Percentiles rank a stretch among this genome's conserved stretches.
Conservation (phyloP, 2,888 invertebrate species). For the Euclidia mi region DNA sequence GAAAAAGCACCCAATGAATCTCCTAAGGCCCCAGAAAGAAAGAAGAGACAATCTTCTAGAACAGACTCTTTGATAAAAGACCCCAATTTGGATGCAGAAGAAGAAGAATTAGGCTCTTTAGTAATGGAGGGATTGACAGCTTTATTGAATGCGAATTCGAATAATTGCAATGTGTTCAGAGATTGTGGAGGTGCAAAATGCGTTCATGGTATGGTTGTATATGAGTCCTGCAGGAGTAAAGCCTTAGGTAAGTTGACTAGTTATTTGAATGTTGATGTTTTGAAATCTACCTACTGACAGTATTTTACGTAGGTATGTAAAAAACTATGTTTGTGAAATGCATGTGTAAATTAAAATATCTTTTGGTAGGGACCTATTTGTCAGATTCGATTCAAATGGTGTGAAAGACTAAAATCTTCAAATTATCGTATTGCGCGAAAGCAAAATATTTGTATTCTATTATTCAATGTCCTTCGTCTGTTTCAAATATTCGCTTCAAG, state of each 20-base stretch:
- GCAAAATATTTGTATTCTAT: too few relatives aligned
- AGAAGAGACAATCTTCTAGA: slow-evolving; percentile 76
- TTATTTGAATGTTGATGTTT: neutral
- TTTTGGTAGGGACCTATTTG: too few relatives aligned
- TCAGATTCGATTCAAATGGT: too few relatives aligned
- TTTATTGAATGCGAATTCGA: slow-evolving; percentile 94
- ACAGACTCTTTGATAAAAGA: slow-evolving; percentile 83
- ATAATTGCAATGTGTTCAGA: slow-evolving; percentile 97
- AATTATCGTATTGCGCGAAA: too few relatives aligned
- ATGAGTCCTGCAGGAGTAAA: slow-evolving; percentile 94
- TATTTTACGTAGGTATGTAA: too few relatives aligned
- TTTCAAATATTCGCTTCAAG: too few relatives aligned
- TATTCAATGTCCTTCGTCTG: too few relatives aligned
- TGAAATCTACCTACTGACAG: neutral
- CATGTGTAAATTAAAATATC: too few relatives aligned
- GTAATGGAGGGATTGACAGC: slow-evolving; percentile 97
- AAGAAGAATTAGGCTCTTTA: slow-evolving; percentile 95
- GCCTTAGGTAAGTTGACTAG: slow-evolving; percentile 91
- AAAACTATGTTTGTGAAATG: too few relatives aligned
- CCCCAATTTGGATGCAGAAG: slow-evolving; percentile 86
- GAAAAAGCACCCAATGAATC: slow-evolving; percentile 69
- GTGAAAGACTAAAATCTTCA: too few relatives aligned
- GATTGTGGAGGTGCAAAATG: slow-evolving; percentile 98
- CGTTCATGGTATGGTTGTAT: slow-evolving; percentile 96
- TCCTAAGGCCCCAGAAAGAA: slow-evolving; percentile 82